These are phyloP conservation scores for Lordiphosa mommai DNA, from an alignment of 1,140 invertebrate genomes.

Conservation along the genomic window DNA sequence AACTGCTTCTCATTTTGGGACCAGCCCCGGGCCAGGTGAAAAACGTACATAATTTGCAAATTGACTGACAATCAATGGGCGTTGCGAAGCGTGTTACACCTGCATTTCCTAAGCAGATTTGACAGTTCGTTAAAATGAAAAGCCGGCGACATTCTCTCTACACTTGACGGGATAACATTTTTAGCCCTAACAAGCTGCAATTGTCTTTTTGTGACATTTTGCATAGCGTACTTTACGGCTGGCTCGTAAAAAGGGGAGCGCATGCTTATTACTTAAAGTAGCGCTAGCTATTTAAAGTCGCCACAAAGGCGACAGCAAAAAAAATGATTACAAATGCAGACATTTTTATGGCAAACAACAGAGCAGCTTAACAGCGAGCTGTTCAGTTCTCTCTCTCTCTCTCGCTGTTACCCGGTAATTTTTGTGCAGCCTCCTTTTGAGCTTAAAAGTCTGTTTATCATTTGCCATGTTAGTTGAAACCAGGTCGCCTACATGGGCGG, in stretches of 20 bases:
- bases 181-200: slow-evolving; percentile 9
- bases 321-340: background rate
- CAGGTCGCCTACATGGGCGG: slow-evolving; percentile 13
- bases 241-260: slow-evolving; percentile 26
- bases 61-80: slow-evolving; percentile 62
- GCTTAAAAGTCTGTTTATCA: slow-evolving; percentile 17
- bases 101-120: slow-evolving; percentile 41
- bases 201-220: slow-evolving; percentile 12
- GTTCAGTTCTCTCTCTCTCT: background rate
- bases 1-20: slow-evolving; percentile 24
- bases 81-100: slow-evolving; percentile 42
- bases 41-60: slow-evolving; percentile 59
- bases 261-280: slow-evolving; percentile 26
- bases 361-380: background rate
- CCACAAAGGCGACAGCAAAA: slow-evolving; percentile 29
- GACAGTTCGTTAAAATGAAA: slow-evolving; percentile 36
- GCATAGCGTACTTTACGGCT: slow-evolving; percentile 23
- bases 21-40: slow-evolving; percentile 44
- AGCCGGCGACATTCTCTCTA: background rate
- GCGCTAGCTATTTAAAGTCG: slow-evolving; percentile 48
- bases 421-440: slow-evolving; percentile 27
- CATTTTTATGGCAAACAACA: slow-evolving; percentile 53
- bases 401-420: slow-evolving; percentile 54
- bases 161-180: background rate
- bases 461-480: slow-evolving; percentile 24